phyloP scores from a whole-genome alignment of 2,113 vertebrate genomes.

The Regulus satrapa region DNA sequence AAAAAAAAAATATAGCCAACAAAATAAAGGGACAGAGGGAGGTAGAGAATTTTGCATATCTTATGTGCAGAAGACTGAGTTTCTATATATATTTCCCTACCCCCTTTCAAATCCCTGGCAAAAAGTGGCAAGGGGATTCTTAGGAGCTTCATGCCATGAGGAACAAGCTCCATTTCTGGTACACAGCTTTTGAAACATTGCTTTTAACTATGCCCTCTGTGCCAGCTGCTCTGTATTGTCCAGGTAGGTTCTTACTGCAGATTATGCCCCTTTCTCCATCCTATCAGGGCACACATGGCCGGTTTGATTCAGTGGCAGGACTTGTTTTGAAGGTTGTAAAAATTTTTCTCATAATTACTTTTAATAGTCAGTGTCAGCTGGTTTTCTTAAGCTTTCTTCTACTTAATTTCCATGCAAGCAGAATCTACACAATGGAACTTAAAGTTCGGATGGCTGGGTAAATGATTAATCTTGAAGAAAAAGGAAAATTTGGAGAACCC shows the following conservation, averaged over 20 bases:
- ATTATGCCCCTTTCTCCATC: not conserved
- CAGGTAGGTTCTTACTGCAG: not conserved
- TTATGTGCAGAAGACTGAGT: not conserved
- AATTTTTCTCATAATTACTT: conserved; percentile 2
- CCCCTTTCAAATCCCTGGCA: not conserved
- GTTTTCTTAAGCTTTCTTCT: not conserved
- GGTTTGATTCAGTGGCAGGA: not conserved
- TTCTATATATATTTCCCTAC: not conserved
- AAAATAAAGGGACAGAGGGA: not conserved
- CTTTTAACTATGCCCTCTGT: not conserved
- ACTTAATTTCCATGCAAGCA: not conserved
- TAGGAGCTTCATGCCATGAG: not conserved
- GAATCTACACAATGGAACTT: not conserved
- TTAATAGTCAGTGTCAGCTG: not conserved
- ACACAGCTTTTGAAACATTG: not conserved
- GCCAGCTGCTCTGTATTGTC: not conserved
- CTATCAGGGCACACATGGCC: not conserved
- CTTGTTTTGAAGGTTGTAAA: not conserved
- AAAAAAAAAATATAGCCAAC: not conserved
- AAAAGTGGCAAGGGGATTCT: not conserved
- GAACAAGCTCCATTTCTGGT: not conserved
- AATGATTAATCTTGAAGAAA: not conserved
- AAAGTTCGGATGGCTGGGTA: not conserved
- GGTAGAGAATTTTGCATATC: not conserved
- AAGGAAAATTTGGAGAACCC: not conserved